These are phyloP conservation scores for Nomada goodeniana DNA, from an alignment of 2,888 invertebrate genomes.

Conservation along the genomic window DNA sequence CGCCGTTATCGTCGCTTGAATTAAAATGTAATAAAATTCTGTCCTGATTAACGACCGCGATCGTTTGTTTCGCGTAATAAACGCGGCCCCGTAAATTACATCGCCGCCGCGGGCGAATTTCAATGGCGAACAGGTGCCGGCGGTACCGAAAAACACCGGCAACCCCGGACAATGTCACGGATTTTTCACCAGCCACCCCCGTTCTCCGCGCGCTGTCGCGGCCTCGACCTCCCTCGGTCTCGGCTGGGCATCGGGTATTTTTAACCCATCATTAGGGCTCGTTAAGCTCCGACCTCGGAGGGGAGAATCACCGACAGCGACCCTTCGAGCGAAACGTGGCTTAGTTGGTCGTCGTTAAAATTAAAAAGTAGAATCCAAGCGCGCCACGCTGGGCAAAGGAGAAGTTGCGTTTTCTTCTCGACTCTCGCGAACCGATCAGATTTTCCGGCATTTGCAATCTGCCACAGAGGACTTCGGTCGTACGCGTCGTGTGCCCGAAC, in stretches of 20 bases:
- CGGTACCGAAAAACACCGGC: neutral
- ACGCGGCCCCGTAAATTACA: constrained; percentile 19
- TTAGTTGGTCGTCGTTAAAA: constrained; percentile 26
- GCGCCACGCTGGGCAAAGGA: neutral
- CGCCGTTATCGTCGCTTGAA: constrained; percentile 20
- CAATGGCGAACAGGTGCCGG: constrained; percentile 11
- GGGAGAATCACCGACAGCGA: constrained; percentile 35
- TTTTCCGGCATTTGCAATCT: too few species aligned
- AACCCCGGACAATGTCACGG: neutral
- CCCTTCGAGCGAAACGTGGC: constrained; percentile 37
- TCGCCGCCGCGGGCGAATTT: constrained; percentile 5
- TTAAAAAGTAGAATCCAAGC: constrained; percentile 24
- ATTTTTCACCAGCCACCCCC: neutral
- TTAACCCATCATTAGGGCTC: constrained; percentile 44
- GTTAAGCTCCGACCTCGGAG: constrained; percentile 27
- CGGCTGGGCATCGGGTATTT: constrained; percentile 38
- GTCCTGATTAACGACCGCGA: constrained; percentile 32
- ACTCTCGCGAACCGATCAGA: too few species aligned
- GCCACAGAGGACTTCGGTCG: too few species aligned
- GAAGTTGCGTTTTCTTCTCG: too few species aligned
- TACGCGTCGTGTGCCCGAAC: neutral
- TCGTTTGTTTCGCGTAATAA: constrained; percentile 45
- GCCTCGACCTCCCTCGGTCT: constrained; percentile 33
- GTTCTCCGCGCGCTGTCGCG: constrained; percentile 13
- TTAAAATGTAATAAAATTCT: constrained; percentile 48